Percentiles rank a stretch among this genome's conserved stretches.
Evolutionary conservation across 2,888 invertebrate genomes (phyloP).

Genomic region (Sphecodes monilicornis): DNA sequence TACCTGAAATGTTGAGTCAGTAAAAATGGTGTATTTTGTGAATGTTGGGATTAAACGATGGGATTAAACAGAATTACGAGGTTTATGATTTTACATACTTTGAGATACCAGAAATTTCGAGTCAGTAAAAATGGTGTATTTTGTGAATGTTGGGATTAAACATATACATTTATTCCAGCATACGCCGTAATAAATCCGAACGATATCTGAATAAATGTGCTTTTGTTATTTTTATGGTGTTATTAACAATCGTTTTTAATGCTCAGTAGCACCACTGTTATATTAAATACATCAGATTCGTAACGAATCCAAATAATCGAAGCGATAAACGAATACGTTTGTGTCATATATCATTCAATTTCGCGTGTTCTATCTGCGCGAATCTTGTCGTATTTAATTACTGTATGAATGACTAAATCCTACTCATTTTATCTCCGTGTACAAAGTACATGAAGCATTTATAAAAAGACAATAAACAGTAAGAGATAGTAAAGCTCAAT

Average conservation of each 20-base stretch:
- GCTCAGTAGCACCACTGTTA: not conserved
- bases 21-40: not conserved
- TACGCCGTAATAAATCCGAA: not conserved
- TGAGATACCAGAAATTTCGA: not conserved
- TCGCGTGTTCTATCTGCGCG: not conserved
- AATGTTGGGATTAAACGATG: not conserved
- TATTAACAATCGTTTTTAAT: not conserved
- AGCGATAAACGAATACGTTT: not conserved
- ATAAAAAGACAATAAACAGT: not conserved
- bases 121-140: not conserved
- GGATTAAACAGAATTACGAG: not conserved
- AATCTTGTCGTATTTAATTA: not conserved
- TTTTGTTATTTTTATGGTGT: not conserved
- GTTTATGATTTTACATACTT: not conserved
- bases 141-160: not conserved
- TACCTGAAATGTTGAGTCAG: not conserved
- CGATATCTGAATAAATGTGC: not conserved
- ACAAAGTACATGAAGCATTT: not conserved
- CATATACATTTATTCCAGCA: not conserved
- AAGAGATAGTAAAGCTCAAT: not conserved
- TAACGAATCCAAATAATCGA: not conserved
- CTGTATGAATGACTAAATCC: not conserved
- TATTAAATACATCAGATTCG: not conserved
- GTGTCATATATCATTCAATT: not conserved
- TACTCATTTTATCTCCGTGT: not conserved